Percentiles rank a stretch among this genome's conserved stretches.
Conservation (phyloP, 2,797 vertebrate species). For the Melanotaenia parkinsoni region DNA sequence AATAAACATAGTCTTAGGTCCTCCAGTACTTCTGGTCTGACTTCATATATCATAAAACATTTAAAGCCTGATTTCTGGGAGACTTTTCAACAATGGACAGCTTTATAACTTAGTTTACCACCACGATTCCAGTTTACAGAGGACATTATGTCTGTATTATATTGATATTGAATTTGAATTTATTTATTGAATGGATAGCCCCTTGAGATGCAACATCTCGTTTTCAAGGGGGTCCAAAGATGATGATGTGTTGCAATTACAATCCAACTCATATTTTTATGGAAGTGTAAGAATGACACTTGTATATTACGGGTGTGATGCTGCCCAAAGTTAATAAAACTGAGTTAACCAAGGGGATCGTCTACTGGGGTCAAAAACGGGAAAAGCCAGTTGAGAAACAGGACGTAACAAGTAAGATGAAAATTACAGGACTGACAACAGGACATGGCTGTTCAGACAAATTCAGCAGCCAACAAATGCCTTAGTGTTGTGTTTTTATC, state of each 20-base stretch:
- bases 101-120: conserved; percentile 7
- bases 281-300: background rate
- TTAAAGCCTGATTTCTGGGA: conserved; percentile 16
- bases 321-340: background rate
- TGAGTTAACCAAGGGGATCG: conserved; percentile 1
- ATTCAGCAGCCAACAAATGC: background rate
- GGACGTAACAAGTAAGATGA: background rate
- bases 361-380: background rate
- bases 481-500: conserved; percentile 14
- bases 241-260: background rate
- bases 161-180: too few species aligned
- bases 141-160: background rate
- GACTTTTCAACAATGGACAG: conserved; percentile 2
- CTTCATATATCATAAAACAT: background rate
- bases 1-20: background rate
- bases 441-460: background rate
- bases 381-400: background rate
- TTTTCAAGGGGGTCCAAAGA: too few species aligned
- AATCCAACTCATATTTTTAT: background rate
- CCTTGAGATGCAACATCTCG: too few species aligned
- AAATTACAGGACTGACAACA: conserved; percentile 2
- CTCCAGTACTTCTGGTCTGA: background rate
- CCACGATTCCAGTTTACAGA: background rate
- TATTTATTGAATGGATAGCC: too few species aligned
- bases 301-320: background rate